Evolutionary conservation across 2,113 vertebrate genomes (phyloP), one percentile per base, ranked within the genome.

Genomic region (Mus pahari): DNA sequence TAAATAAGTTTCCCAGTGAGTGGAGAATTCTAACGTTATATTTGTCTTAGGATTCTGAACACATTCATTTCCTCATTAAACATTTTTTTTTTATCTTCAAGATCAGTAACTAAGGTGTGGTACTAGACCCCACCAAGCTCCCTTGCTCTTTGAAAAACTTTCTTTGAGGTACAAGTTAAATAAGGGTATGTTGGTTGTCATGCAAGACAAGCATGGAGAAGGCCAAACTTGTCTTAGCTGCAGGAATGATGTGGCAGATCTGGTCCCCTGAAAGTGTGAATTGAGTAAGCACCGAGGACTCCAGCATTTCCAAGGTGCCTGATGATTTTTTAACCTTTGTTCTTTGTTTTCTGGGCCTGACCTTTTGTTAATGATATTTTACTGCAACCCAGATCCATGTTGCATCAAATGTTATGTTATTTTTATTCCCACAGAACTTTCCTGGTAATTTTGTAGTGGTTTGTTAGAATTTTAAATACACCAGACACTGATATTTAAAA

Each of bases 401-500:
- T 98, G 92, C 95, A 98, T 98, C 97, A 98, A 98, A 98, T 98
- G 45, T 10, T 97, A 82, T 60, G 68, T 92, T 62, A 31, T 96
- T 97, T 62, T 90, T n/a, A 78, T 91, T 97, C 96, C 96, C 95
- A 91, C 48, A 92, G 95, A 96, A 96, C 71, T 96, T 98, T 74
- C 95, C 94, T 96, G 95, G 96, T 97, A 97, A 98, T 98, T 98
- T 98, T 97, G 4, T 73, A 98, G 70, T 60, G 77, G 89, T 97
- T 98, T 98, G 96, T 98, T 97, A 96, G 91, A 92, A 98, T 95
- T 96, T 96, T 97, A 97, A 98, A 91, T 96, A 14, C 0, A 88
- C 98, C 90, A 97, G 88, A 98, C 98, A 98, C 94, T 90, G 89
- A 87, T 94, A 97, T 97, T 97, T 97, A 95, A 96, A 97, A 97